Base-by-base conservation (phyloP, 1,140 invertebrate genomes). In the Neuroterus valhalla region DNA sequence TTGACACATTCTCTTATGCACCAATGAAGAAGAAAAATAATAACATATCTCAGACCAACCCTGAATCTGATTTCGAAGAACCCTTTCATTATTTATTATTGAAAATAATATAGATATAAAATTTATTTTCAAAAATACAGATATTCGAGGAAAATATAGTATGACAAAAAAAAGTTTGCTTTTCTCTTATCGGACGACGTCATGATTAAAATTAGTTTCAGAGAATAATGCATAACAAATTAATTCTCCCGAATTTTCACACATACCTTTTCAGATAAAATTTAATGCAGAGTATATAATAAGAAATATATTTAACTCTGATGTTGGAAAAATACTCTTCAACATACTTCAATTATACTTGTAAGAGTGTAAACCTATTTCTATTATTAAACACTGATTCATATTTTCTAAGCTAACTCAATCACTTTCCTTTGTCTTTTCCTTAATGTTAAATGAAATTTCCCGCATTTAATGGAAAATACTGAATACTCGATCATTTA, bases 321-420 rank as follows among this genome's bases (percentile, higher is more conserved):
- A 8, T 38, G 26, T 26, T 26, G 2, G 4, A 26, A 26, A 26
- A 26, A 26, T 38, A 5, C 6, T 38, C 31, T 38, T 38, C 1
- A 38, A 38, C 4, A 38, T 0, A 43, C 46, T 23, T 48, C 46
- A 66, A 21, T 74, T 72, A 31, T 68, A 55, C 42, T 76, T 69
- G 74, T 52, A 38, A 72, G 68, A 70, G 75, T 74, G 81, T 78
- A 75, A 68, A 81, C 66, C 68, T 73, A 26, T 72, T 68, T 75
- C 80, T 86, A 86, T 86, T 84, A 82, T 84, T 86, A 79, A 72
- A 68, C 74, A 76, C 80, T 85, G 85, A 83, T 70, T 86, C 82
- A 86, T 74, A 80, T 74, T 79, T 84, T 84, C 84, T 86, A 81
- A 78, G 81, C 78, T 74, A 72, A 76, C 72, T 77, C 52, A 50